phyloP scores from a whole-genome alignment of 2,797 vertebrate species.

The Channallabes apus region DNA sequence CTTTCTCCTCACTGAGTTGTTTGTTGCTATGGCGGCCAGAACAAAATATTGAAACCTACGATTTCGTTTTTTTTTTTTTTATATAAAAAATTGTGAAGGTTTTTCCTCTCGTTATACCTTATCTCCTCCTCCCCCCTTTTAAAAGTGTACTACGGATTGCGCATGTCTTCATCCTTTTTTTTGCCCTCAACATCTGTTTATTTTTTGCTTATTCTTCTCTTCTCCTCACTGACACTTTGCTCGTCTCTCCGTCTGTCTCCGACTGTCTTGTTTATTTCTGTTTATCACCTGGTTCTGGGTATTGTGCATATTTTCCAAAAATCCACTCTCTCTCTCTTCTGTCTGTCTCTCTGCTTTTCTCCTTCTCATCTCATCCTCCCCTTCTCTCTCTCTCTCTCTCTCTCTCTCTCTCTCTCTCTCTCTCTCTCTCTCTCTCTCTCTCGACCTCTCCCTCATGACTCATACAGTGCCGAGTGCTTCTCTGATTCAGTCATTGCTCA shows the following conservation, averaged over 20 bases:
- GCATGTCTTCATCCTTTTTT: neutral
- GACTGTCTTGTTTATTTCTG: neutral
- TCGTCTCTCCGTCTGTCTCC: neutral
- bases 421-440: neutral
- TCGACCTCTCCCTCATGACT: constrained; percentile 51
- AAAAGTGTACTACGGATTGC: neutral
- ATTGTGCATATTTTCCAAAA: constrained; percentile 8
- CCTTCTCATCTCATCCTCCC: neutral
- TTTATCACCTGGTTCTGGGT: neutral
- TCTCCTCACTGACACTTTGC: neutral
- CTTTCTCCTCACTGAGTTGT: neutral
- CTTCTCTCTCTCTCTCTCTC: neutral
- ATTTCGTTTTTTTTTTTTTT: too few species aligned
- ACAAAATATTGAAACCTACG: neutral
- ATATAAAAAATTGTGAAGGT: too few species aligned
- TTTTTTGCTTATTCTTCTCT: neutral
- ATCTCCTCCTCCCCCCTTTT: neutral
- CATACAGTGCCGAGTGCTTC: constrained; percentile 67
- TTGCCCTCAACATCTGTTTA: neutral
- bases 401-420: neutral
- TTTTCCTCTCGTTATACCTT: neutral
- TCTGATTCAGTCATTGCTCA: constrained; percentile 69
- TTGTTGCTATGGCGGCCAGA: neutral
- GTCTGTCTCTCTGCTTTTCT: neutral
- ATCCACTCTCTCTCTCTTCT: neutral